Conservation (phyloP, 2,888 invertebrate species). For the Clitarchus hookeri region DNA sequence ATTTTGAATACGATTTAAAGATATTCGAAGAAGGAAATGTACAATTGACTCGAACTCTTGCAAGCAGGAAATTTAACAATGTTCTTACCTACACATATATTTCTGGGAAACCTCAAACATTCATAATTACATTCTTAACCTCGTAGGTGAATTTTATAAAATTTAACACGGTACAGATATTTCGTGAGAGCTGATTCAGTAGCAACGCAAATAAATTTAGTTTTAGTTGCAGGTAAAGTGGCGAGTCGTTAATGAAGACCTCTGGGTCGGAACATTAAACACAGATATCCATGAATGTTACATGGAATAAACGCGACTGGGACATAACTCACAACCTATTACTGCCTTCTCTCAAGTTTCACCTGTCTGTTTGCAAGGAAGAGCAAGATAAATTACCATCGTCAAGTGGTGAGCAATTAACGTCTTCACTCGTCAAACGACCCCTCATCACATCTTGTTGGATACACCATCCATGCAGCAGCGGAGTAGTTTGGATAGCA, state of each 20-base stretch:
- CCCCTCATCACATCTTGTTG: background rate
- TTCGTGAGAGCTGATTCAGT: too few species aligned
- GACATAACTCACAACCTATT: background rate
- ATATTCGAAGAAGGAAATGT: too few species aligned
- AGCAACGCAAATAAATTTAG: too few species aligned
- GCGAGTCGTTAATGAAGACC: background rate
- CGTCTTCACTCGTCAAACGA: constrained; percentile 7
- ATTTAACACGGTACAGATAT: too few species aligned
- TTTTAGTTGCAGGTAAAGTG: background rate
- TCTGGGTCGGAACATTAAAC: background rate
- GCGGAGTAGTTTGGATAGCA: background rate
- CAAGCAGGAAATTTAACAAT: too few species aligned
- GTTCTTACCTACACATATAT: too few species aligned
- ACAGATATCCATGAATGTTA: background rate
- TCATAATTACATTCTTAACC: too few species aligned
- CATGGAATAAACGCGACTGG: background rate
- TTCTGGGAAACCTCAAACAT: too few species aligned
- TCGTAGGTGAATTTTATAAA: too few species aligned
- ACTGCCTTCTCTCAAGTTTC: constrained; percentile 14
- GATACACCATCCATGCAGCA: background rate
- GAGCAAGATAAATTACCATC: background rate
- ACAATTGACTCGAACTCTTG: too few species aligned
- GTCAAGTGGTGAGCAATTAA: constrained; percentile 7
- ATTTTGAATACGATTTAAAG: too few species aligned
- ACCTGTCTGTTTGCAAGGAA: background rate